Evolutionary conservation across 2,797 vertebrate genomes (phyloP).

Genomic region (Artibeus lituratus): DNA sequence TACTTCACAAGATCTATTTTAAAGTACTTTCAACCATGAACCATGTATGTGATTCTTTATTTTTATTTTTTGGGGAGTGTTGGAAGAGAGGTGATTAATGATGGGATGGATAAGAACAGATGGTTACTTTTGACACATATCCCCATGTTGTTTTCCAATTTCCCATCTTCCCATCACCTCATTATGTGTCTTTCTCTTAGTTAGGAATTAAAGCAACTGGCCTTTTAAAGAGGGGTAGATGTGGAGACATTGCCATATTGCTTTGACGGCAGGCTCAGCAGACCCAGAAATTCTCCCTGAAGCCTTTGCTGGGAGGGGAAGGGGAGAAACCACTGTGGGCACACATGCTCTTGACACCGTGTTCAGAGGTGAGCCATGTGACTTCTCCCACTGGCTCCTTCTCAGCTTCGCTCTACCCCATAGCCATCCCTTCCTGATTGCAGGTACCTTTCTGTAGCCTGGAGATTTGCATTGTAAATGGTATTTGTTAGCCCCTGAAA

Average conservation of each 20-base stretch:
- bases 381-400: background rate
- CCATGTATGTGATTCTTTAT: background rate
- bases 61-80: slow-evolving; percentile 45
- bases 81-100: slow-evolving; percentile 57
- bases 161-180: slow-evolving; percentile 70
- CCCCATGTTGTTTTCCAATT: slow-evolving; percentile 72
- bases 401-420: background rate
- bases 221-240: slow-evolving; percentile 18
- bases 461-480: slow-evolving; percentile 74
- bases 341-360: background rate
- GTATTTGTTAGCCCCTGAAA: slow-evolving; percentile 65
- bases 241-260: background rate
- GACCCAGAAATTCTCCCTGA: background rate
- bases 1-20: background rate
- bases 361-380: background rate
- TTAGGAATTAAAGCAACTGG: slow-evolving; percentile 53
- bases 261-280: background rate
- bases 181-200: slow-evolving; percentile 66
- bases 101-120: slow-evolving; percentile 76
- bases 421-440: slow-evolving; percentile 27
- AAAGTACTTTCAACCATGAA: background rate
- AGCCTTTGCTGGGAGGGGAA: background rate
- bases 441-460: slow-evolving; percentile 25
- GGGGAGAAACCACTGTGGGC: background rate
- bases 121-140: slow-evolving; percentile 76